A percentile compares a stretch with the other conserved stretches of the same genome.
These are phyloP conservation scores for Nibea coibor DNA, from an alignment of 2,113 vertebrate genomes.

Conservation along the genomic window DNA sequence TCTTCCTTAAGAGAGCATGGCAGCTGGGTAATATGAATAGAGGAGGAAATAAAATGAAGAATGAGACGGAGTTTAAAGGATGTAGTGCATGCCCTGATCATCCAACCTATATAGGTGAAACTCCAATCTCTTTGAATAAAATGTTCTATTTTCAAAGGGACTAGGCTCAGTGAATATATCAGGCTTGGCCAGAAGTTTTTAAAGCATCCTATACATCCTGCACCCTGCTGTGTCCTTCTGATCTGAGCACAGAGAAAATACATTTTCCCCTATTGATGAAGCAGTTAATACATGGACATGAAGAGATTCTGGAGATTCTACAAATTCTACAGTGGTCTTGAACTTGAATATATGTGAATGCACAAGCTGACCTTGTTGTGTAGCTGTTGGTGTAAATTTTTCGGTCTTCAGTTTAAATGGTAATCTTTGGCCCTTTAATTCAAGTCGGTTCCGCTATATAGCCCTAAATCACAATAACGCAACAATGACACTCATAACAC, in stretches of 20 bases:
- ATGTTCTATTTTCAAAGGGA: conserved; percentile 49
- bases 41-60: conserved; percentile 33
- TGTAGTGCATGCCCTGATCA: conserved; percentile 43
- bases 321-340: too few species aligned
- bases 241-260: neutral
- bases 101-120: conserved; percentile 35
- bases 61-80: conserved; percentile 54
- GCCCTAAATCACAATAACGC: too few species aligned
- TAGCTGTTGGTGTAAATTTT: neutral
- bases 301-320: too few species aligned
- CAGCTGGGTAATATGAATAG: conserved; percentile 36
- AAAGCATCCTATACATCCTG: conserved; percentile 17
- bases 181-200: conserved; percentile 20
- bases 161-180: conserved; percentile 43
- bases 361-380: neutral
- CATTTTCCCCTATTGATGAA: conserved; percentile 1
- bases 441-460: too few species aligned
- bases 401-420: conserved; percentile 5
- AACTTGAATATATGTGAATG: neutral
- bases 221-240: conserved; percentile 1
- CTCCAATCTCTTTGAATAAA: conserved; percentile 55
- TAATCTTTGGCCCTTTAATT: neutral
- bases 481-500: too few species aligned
- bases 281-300: neutral
- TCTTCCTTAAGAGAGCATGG: neutral